Base-by-base conservation (phyloP, 2,113 vertebrate genomes). In the Pygoscelis adeliae region DNA sequence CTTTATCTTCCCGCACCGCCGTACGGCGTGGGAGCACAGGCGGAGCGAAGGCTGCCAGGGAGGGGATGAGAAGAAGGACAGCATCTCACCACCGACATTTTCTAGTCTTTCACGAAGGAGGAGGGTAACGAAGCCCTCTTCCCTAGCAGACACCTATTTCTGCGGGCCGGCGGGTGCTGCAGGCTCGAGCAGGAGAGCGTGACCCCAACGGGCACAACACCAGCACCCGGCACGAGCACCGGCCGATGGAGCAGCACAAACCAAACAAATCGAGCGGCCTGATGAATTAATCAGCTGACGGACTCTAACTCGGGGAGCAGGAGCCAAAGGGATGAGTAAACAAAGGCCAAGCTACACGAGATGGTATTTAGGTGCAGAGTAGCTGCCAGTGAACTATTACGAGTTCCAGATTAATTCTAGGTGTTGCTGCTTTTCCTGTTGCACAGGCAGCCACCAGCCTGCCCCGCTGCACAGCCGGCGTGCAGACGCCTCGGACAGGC, bases 401-500 rank as follows among this genome's bases (percentile, higher is more conserved):
- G 16, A 59, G 77, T 17, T 89, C 53, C 59, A 87, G 49, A 42
- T 55, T 83, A 62, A 86, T 85, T 85, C 62, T 27, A 25, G 74
- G 58, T 71, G 62, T 59, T 88, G 91, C 78, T 95, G 74, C 55
- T 92, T 74, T 90, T 63, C 78, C 70, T 83, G 65, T 74, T 70
- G 58, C n/a, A 59, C 83, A 56, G 62, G 66, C 76, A 73, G 86
- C 83, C 55, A 5, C 21, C 86, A 58, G 65, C 80, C 74, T 69
- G 76, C 52, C 47, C 61, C 27, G 6, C 23, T 36, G n/a, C 12
- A 1, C 49, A 34, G 79, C 29, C 3, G 4, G 26, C 4, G 1
- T 6, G 22, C 61, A n/a, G 58, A 6, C 13, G 13, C 49, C 58
- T 50, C 0, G 0, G n/a, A 7, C 17, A 11, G 40, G 30, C 49